Base-by-base conservation (phyloP, 2,113 vertebrate genomes). In the Myrmecophaga tridactyla region DNA sequence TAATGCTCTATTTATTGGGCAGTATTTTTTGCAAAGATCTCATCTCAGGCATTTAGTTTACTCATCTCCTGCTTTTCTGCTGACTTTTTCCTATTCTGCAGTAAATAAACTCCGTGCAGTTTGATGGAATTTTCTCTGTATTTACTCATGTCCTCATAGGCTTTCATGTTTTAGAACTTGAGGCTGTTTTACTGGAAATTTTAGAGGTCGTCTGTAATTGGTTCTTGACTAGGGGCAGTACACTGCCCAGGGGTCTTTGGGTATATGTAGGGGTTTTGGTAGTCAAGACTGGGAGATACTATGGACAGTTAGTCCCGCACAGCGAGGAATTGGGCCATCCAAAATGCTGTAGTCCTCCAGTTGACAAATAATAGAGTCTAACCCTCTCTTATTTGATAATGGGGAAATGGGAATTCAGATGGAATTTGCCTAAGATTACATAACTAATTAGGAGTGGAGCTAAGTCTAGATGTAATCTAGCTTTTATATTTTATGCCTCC, bases 11-110 rank as follows among this genome's bases (percentile, higher is more conserved):
- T 56, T 86, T 89, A 41, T 53, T 82, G 78, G 56, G 67, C 62
- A 92, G 14, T 43, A 15, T 63, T 94, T 86, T 89, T 36, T 23
- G 84, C 43, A 86, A 53, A 95, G 51, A 87, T 73, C 31, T 63
- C 21, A 53, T 80, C 39, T 43, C 21, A 48, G 60, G 23, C 53
- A 29, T 58, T 84, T 76, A 83, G 60, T 85, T 76, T 86, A 81
- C 39, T 81, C 75, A 58, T 91, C 63, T 93, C 7, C 21, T 93
- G 34, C 75, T 89, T 89, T 78, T 51, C 48, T 81, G 36, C 23
- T 69, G 46, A 76, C 23, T 83, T 90, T 70, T 83, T 21, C 17
- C 21, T 83, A 34, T 75, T 39, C 31, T 87, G 7, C 10, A 36
- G n/a, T 94, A 85, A 85, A 23, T 82, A 80, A 94, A 67, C 53